Evolutionary conservation across 2,888 invertebrate species (phyloP).

Genomic region (Eurytoma adleriae): DNA sequence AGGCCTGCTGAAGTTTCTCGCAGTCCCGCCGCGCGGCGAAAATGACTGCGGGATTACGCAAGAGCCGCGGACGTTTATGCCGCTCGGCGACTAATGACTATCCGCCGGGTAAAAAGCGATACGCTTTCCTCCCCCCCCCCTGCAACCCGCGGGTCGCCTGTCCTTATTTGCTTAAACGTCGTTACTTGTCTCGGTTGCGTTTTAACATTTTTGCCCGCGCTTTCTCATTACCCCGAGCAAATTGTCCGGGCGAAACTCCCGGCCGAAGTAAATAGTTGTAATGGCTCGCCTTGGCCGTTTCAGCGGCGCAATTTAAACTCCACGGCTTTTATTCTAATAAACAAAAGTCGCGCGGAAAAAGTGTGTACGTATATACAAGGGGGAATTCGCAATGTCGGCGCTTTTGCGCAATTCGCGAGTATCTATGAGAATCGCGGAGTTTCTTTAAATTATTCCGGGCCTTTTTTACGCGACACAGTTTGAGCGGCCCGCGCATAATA

Average conservation of each 20-base stretch:
- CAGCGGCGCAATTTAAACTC: no score
- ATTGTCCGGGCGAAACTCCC: conserved; percentile 6
- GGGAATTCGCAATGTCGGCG: neutral
- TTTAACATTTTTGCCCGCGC: neutral
- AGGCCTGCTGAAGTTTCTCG: conserved; percentile 4
- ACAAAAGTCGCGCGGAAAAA: no score
- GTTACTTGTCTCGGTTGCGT: neutral
- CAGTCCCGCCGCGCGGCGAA: conserved; percentile 4
- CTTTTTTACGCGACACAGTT: neutral
- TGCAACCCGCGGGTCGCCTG: neutral
- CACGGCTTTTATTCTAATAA: no score
- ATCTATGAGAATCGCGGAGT: no score
- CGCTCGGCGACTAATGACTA: conserved; percentile 12
- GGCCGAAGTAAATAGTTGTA: neutral
- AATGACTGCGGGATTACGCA: conserved; percentile 26
- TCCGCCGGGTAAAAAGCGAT: conserved; percentile 12
- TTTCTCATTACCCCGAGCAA: neutral
- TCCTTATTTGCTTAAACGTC: conserved; percentile 17
- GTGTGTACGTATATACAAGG: no score
- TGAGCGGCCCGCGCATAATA: neutral
- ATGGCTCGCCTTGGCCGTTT: neutral
- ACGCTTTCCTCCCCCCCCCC: neutral
- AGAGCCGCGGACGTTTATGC: neutral
- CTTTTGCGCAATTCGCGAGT: neutral
- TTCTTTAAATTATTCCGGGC: neutral